Conservation (phyloP, 2,113 vertebrate species). For the Octodon degus region DNA sequence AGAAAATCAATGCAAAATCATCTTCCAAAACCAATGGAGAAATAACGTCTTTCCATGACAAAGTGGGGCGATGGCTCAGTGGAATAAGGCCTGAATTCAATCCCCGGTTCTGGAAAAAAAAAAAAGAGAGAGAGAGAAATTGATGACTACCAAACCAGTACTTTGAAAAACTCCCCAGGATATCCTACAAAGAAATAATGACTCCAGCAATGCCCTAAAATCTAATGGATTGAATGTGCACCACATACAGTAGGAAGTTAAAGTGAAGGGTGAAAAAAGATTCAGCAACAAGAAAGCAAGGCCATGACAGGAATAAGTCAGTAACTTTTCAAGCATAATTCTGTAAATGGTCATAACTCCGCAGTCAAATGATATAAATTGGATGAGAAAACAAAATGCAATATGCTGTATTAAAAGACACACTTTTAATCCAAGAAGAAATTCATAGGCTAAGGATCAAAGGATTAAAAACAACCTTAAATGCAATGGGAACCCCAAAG, state of each 20-base stretch:
- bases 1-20: not conserved
- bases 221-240: not conserved
- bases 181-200: not conserved
- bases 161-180: not conserved
- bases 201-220: not conserved
- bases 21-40: not conserved
- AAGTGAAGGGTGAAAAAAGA: not conserved
- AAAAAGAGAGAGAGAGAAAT: too few species aligned
- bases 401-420: not conserved
- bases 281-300: not conserved
- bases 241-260: not conserved
- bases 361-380: not conserved
- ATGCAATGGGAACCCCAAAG: not conserved
- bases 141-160: not conserved
- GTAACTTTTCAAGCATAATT: not conserved
- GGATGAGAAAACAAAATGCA: not conserved
- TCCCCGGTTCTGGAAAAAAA: too few species aligned
- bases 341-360: not conserved
- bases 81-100: not conserved
- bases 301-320: not conserved
- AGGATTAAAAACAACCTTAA: not conserved
- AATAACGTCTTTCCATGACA: too few species aligned
- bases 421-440: not conserved
- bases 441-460: not conserved
- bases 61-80: too few species aligned